These are phyloP conservation scores for Rhyacichthys aspro DNA, from an alignment of 2,797 vertebrate species.

Conservation along the genomic window DNA sequence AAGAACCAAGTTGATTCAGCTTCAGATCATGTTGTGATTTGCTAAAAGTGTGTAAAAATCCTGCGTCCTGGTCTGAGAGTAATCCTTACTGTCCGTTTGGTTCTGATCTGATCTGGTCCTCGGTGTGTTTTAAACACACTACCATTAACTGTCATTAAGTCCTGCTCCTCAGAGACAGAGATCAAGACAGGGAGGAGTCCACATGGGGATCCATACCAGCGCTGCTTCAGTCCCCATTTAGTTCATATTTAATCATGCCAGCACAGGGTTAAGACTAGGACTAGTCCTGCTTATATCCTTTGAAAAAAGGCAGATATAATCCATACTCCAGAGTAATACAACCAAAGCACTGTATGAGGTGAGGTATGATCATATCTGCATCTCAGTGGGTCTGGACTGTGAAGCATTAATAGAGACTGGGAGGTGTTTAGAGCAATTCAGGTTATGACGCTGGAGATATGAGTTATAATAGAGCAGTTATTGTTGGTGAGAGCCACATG, in stretches of 20 bases:
- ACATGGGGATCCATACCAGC: not conserved
- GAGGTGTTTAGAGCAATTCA: not conserved
- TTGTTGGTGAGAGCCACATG: constrained; percentile 7
- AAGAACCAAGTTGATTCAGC: not conserved
- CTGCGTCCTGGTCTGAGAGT: not conserved
- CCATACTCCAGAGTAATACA: too few species aligned
- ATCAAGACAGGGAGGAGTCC: not conserved
- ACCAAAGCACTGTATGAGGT: too few species aligned
- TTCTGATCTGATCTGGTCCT: not conserved
- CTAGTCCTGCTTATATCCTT: not conserved
- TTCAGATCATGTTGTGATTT: not conserved
- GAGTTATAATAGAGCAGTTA: not conserved
- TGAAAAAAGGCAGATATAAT: too few species aligned
- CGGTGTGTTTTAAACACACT: too few species aligned
- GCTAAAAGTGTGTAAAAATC: too few species aligned
- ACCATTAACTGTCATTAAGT: not conserved
- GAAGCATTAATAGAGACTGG: not conserved
- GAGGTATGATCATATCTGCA: not conserved
- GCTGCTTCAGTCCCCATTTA: not conserved
- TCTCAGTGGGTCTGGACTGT: not conserved
- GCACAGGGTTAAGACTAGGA: not conserved
- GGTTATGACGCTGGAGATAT: not conserved
- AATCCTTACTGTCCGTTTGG: not conserved
- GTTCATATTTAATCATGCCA: not conserved
- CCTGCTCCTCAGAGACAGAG: not conserved